Conservation (phyloP, 2,113 vertebrate genomes). For the Myrmophylax atrothorax region DNA sequence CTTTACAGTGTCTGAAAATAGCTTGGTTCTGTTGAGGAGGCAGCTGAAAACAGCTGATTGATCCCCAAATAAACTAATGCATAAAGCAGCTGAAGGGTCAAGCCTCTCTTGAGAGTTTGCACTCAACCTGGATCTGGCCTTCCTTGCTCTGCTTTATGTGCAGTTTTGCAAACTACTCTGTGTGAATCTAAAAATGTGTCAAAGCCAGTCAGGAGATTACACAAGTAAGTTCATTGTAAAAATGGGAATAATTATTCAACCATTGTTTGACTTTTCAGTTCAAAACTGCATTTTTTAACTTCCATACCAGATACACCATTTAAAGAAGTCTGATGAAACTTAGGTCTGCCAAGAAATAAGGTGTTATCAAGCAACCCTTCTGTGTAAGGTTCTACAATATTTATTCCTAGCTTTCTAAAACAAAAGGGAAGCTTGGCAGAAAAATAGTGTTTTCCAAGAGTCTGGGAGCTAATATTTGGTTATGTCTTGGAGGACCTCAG, state of each 20-base stretch:
- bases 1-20: not conserved
- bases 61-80: not conserved
- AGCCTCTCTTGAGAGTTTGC: not conserved
- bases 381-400: not conserved
- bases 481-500: not conserved
- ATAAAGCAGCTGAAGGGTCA: not conserved
- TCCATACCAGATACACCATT: not conserved
- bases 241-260: not conserved
- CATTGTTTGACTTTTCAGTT: not conserved
- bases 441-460: not conserved
- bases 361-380: not conserved
- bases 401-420: not conserved
- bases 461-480: not conserved
- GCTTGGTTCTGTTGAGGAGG: not conserved
- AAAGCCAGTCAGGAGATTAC: not conserved
- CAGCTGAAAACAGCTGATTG: not conserved
- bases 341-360: not conserved
- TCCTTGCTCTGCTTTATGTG: not conserved
- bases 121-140: fast-evolving
- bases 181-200: not conserved
- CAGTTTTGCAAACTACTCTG: not conserved
- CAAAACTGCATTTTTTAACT: not conserved
- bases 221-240: not conserved
- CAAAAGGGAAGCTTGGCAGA: not conserved
- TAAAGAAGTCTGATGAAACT: not conserved